Conservation (phyloP, 2,113 vertebrate species). For the Urocynchramus pylzowi region DNA sequence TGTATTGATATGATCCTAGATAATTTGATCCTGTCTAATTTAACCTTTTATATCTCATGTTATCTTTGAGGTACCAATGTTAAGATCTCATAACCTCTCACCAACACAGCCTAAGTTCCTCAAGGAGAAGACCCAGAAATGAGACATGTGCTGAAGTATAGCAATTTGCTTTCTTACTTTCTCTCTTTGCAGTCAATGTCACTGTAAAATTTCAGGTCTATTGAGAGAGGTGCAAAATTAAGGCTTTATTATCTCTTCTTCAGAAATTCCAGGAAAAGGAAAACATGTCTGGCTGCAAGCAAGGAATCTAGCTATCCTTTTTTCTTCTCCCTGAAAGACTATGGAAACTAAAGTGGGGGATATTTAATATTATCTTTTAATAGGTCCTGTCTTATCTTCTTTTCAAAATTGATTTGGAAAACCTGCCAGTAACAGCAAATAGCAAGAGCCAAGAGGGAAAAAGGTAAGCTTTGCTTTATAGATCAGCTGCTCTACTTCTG, state of each 20-base stretch:
- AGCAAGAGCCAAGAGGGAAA: neutral
- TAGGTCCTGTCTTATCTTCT: neutral
- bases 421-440: neutral
- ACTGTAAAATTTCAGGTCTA: neutral
- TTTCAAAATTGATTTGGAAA: conserved; percentile 20
- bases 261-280: neutral
- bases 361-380: neutral
- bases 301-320: neutral
- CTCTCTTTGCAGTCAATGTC: neutral
- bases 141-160: neutral
- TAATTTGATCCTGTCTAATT: neutral
- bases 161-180: neutral
- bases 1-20: neutral
- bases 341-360: neutral
- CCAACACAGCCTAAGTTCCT: neutral
- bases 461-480: neutral
- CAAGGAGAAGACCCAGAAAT: neutral
- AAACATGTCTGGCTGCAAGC: neutral
- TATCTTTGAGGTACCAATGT: neutral
- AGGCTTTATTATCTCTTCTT: neutral
- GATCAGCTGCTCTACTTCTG: neutral
- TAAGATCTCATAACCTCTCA: neutral
- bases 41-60: neutral
- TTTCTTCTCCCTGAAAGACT: neutral
- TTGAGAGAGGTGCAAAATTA: neutral